Evolutionary conservation across 1,140 invertebrate genomes (phyloP), one percentile per base, ranked within the genome.

Genomic region (Neodiprion virginianus): DNA sequence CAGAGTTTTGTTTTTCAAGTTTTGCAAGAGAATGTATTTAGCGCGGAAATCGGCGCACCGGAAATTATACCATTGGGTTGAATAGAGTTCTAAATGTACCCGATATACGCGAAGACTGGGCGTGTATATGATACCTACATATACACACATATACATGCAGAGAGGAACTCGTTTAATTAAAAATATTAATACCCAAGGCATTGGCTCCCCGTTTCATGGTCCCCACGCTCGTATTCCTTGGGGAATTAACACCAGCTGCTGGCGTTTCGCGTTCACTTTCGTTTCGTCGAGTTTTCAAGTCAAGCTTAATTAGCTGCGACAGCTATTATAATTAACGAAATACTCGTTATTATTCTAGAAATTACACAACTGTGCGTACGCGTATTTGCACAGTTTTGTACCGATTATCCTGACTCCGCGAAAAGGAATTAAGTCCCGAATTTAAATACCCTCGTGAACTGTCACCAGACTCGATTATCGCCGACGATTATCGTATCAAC

Each of bases 251-350:
- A 69, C 67, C 67, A 21, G 17, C 67, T 69, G 67, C 21, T 23
- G 28, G 28, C 28, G 53, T 47, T 69, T 69, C 48, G 8, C 70
- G 70, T 71, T 71, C 21, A 23, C n/a, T 71, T 71, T 71, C 48
- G 48, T 71, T 61, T 17, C 11, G 53, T 12, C 53, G 70, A 48
- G n/a, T 71, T 71, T 71, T 71, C 48, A 17, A 23, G 70, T 9
- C 21, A 17, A 40, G 70, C 48, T 71, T 71, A 71, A 71, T 71
- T 71, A 71, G 70, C 40, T 48, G 1, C 70, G 21, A 71, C 47
- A 8, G 70, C 70, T 61, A 50, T 71, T 49, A 14, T 48, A 71
- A 71, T 71, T 53, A 71, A 48, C 70, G 70, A 8, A 48, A 71
- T 71, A 23, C n/a, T 40, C 70, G 70, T 14, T 40, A 71, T 71